Conservation (phyloP, 2,113 vertebrate genomes). For the Lucifuga dentata region DNA sequence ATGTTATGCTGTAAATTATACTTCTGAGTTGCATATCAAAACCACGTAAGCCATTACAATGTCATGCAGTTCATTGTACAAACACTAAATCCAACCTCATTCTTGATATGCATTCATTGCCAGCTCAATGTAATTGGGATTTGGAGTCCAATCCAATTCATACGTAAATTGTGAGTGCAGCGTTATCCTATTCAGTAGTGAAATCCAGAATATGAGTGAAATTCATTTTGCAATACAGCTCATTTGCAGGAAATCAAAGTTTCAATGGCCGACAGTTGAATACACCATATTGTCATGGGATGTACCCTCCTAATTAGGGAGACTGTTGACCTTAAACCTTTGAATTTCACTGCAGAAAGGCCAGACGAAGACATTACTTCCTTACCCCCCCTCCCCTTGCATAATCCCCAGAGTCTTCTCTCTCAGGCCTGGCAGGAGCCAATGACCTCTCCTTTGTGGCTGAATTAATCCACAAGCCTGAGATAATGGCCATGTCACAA, state of each 20-base stretch:
- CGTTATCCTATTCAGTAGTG: conserved; percentile 10
- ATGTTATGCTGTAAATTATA: not conserved
- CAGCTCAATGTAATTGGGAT: conserved; percentile 48
- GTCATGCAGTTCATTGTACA: conserved; percentile 23
- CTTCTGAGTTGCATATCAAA: not conserved
- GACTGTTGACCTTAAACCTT: conserved; percentile 63
- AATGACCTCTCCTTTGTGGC: conserved; percentile 71
- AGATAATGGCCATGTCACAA: conserved; percentile 72
- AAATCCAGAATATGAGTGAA: conserved; percentile 41
- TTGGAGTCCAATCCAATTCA: conserved; percentile 47
- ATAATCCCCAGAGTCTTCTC: conserved; percentile 57
- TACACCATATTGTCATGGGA: conserved; percentile 47
- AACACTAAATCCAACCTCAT: conserved; percentile 20
- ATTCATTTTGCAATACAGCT: conserved; percentile 40
- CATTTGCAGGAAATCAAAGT: conserved; percentile 33
- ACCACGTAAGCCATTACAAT: not conserved
- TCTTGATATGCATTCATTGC: conserved; percentile 12
- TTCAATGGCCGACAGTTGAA: conserved; percentile 21
- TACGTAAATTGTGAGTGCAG: conserved; percentile 29
- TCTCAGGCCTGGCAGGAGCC: conserved; percentile 57
- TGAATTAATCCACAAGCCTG: conserved; percentile 62
- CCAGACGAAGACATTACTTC: conserved; percentile 28
- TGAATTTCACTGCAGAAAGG: conserved; percentile 42
- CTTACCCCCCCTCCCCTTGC: conserved; percentile 2
- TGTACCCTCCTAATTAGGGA: conserved; percentile 60